Base-by-base conservation (phyloP, 1,140 invertebrate genomes). In the Papilio polyxenes region DNA sequence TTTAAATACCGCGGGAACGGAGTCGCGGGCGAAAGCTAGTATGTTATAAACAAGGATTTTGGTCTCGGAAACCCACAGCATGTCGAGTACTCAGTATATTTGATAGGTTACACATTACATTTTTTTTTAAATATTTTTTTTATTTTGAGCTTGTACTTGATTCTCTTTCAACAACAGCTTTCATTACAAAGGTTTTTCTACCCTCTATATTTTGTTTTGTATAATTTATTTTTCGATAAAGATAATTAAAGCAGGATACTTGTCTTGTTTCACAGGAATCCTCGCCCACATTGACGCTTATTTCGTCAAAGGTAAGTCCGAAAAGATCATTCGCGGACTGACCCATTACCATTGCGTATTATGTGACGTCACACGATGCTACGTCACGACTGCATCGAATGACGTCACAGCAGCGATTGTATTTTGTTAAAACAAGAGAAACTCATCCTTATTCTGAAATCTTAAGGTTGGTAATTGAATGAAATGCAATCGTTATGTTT, bases 231-330 rank as follows among this genome's bases (percentile, higher is more conserved):
- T 80, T 83, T 82, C 82, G 81, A 31, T 53, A 83, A 86, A 88
- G 86, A 56, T 87, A 90, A 91, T 90, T 93, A 93, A 91, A 92
- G 90, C 90, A 92, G 91, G 92, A 87, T 86, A 89, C 87, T 91
- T 92, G 89, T 92, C 92, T 94, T 92, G 90, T 92, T 92, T 95
- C 96, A 84, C 95, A 96, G 96, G 95, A 96, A 94, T 96, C 96
- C 85, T 96, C 96, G 87, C 96, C 96, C 87, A 96, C 96, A 93
- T 95, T 96, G 95, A 96, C 96, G 92, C 95, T 96, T 89, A 95
- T 96, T 94, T 96, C 96, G 93, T 96, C 96, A 90, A 96, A 96
- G 95, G 96, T 96, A 95, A 96, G 96, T 95, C 84, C 82, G 83
- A 85, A 85, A 82, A 85, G 86, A 86, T 87, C 84, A 83, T 83